Evolutionary conservation across 2,888 invertebrate genomes (phyloP).

Genomic region (Ophraella communa): DNA sequence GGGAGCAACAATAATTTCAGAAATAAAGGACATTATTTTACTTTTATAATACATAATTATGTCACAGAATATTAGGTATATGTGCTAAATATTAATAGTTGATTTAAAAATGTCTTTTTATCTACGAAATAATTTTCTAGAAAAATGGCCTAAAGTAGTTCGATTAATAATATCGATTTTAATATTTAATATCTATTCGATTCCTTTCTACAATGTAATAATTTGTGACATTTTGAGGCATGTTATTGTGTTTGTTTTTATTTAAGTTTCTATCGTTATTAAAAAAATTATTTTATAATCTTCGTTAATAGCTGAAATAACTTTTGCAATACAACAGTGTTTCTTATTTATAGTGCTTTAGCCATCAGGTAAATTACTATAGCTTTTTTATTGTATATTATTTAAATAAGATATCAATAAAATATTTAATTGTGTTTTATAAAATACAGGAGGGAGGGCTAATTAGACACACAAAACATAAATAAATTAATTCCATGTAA

Average conservation of each 20-base stretch:
- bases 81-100: no score
- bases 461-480: not conserved
- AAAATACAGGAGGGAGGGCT: not conserved
- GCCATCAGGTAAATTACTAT: not conserved
- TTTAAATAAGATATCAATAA: not conserved
- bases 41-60: no score
- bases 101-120: not conserved
- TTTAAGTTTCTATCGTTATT: conserved; percentile 1
- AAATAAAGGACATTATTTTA: no score
- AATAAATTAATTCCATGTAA: no score
- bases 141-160: not conserved
- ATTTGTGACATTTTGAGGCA: not conserved
- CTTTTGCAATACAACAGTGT: not conserved
- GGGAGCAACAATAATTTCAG: no score
- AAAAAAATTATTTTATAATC: not conserved
- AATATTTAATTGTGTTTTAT: not conserved
- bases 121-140: not conserved
- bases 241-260: conserved; percentile 4
- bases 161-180: not conserved
- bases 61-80: no score
- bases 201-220: not conserved
- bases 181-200: not conserved
- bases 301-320: not conserved
- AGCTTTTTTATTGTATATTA: not conserved
- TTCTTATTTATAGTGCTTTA: not conserved